A percentile compares a stretch with the other conserved stretches of the same genome.
Conservation (phyloP, 1,140 invertebrate genomes). For the Nymphalis io region DNA sequence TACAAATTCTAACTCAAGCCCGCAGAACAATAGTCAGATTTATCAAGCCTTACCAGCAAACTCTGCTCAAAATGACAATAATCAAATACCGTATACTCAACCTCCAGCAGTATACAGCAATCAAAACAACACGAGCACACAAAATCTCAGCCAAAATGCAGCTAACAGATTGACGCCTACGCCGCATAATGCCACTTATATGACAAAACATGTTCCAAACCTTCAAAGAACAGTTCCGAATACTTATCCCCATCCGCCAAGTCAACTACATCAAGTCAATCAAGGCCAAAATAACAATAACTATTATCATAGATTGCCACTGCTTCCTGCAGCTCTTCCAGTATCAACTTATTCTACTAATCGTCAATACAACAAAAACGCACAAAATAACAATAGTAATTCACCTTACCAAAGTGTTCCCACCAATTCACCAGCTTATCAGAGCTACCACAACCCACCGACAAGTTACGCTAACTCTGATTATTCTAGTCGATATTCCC, state of each 20-base stretch:
- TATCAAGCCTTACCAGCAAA: conserved; percentile 63
- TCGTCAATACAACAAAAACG: conserved; percentile 54
- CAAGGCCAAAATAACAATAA: conserved; percentile 55
- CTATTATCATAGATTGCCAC: conserved; percentile 68
- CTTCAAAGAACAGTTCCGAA: conserved; percentile 62
- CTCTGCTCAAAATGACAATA: conserved; percentile 52
- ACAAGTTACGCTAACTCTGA: conserved; percentile 73
- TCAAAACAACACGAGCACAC: conserved; percentile 65
- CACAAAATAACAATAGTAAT: conserved; percentile 50
- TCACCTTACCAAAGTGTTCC: conserved; percentile 78
- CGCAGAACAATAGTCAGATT: conserved; percentile 59
- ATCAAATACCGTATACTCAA: conserved; percentile 67
- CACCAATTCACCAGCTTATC: conserved; percentile 72
- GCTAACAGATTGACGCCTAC: conserved; percentile 68
- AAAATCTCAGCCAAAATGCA: conserved; percentile 70
- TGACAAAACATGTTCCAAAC: conserved; percentile 56
- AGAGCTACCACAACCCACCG: conserved; percentile 73
- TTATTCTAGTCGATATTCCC: conserved; percentile 75
- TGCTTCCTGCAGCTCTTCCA: conserved; percentile 46
- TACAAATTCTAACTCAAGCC: conserved; percentile 47
- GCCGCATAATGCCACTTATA: conserved; percentile 57
- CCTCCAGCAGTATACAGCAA: conserved; percentile 58
- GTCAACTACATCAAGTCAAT: conserved; percentile 57
- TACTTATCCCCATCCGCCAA: conserved; percentile 66
- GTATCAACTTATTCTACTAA: conserved; percentile 54